These are phyloP conservation scores for Phenacoccus solenopsis DNA, from an alignment of 1,140 invertebrate genomes.

Conservation along the genomic window DNA sequence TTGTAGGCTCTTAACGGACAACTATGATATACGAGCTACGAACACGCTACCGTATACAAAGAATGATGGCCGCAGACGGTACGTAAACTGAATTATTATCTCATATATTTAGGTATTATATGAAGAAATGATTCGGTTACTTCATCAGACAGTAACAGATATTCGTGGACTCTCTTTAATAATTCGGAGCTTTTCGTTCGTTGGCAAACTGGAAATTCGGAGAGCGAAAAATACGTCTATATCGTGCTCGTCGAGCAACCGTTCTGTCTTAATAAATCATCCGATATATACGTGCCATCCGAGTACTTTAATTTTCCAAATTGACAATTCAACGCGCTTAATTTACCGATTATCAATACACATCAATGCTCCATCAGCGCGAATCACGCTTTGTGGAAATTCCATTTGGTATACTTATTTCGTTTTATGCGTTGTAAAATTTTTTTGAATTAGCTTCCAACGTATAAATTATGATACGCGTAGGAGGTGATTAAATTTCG, in stretches of 20 bases:
- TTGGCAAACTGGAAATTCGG: neutral
- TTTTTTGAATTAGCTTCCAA: neutral
- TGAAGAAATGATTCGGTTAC: conserved; percentile 14
- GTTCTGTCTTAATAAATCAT: conserved; percentile 10
- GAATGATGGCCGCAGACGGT: neutral
- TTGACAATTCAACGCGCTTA: neutral
- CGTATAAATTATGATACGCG: neutral
- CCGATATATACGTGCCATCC: neutral
- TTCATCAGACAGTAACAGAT: conserved; percentile 14
- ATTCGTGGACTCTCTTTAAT: neutral
- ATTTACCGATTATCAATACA: neutral
- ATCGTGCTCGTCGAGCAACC: neutral
- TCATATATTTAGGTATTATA: conserved; percentile 13
- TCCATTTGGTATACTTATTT: neutral
- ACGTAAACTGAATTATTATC: conserved; percentile 16
- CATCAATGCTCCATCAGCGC: too few relatives aligned
- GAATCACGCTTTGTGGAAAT: neutral
- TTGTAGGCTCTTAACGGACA: neutral
- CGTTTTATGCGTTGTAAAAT: neutral
- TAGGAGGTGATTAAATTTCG: neutral
- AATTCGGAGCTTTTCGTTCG: conserved; percentile 5
- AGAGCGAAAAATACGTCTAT: neutral
- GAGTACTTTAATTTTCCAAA: conserved; percentile 9
- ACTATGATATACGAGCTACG: neutral
- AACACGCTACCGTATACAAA: neutral